Evolutionary conservation across 2,888 invertebrate species (phyloP), one percentile per base, ranked within the genome.

Genomic region (Melieria crassipennis): DNA sequence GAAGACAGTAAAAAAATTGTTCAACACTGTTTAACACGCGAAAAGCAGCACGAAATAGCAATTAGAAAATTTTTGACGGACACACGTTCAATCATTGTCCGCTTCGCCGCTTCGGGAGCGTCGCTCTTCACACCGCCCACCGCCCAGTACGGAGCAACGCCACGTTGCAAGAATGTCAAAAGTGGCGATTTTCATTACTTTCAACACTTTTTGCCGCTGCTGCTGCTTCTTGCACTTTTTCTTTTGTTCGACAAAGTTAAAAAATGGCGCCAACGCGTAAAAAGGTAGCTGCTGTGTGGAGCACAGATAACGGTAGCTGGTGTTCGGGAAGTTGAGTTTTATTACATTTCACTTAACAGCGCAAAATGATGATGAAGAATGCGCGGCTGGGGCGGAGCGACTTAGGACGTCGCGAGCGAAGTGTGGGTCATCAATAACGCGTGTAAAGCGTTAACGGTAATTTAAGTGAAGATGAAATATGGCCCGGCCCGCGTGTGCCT

Each of bases 1-100:
- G 30, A 30, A 30, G 30, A 30, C 30, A 30, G 30, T 30, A 30
- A 30, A 30, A 30, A 30, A 30, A 30, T 30, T 30, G 30, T 30
- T 3, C 30, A 30, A 30, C 30, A 2, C 30, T 30, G 30, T 30
- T 30, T 30, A 30, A 30, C 30, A 30, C 30, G 52, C 52, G 67
- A 67, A 69, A 64, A 67, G 75, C 60, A 68, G 70, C 72, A 68
- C 57, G 73, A 73, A 74, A 69, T 62, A 76, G 74, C 76, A 78
- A 78, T 78, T 78, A 78, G 75, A 72, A 74, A 71, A 74, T 73
- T 75, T 75, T 75, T 78, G 76, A 78, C 74, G 75, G 76, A 77
- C 78, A 76, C 73, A 71, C 78, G 76, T 74, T 78, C 75, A 76
- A 78, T 78, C 78, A 77, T 76, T 52, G 70, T 65, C 69, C 30